Base-by-base conservation (phyloP, 2,888 invertebrate genomes). In the Drosophila maculinotata region DNA sequence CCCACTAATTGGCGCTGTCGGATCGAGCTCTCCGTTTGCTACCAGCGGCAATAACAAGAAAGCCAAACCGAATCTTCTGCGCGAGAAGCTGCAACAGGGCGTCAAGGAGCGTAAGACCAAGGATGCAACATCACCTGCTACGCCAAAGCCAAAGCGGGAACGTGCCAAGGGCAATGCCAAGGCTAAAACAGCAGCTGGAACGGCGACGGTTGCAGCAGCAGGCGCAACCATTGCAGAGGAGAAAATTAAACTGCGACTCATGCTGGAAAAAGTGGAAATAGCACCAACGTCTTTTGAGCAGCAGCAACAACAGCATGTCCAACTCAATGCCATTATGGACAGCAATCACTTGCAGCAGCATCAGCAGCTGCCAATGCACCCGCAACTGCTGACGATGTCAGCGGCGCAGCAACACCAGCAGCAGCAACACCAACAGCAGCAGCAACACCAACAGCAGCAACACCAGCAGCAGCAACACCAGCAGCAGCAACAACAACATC, bases 241-340 rank as follows among this genome's bases (percentile, higher is more conserved):
- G 87, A 96, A 97, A 87, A 95, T 97, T 66, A 97, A 97, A 89
- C 91, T 97, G 48, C 93, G 97, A 71, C 92, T 97, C 31, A 97
- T 97, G 89, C 91, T 97, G 64, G 97, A 97, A 81, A 96, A 96
- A 89, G 95, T 94, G 41, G 97, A 97, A 90, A 49, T 64, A 20
- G 8, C 41, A 30, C 12, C 62, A 56, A 20, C 57, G 26, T 1
- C 30, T 17, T 49, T 67, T 45, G 84, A 81, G 7, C 67, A 69
- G 10, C 74, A 68, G 4, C 64, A 81, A 6, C 67, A 69, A 9
- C 74, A 68, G 4, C 64, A 72, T 26, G 20, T 44, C 5, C 72
- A 82, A 14, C 35, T 76, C 1, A 73, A 75, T 70, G 49, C 65
- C 49, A 53, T 76, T 7, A 53, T 64, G 30, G 82, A 81, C 12